Evolutionary conservation across 2,113 vertebrate genomes (phyloP).

Genomic region (Peucedramus taeniatus): DNA sequence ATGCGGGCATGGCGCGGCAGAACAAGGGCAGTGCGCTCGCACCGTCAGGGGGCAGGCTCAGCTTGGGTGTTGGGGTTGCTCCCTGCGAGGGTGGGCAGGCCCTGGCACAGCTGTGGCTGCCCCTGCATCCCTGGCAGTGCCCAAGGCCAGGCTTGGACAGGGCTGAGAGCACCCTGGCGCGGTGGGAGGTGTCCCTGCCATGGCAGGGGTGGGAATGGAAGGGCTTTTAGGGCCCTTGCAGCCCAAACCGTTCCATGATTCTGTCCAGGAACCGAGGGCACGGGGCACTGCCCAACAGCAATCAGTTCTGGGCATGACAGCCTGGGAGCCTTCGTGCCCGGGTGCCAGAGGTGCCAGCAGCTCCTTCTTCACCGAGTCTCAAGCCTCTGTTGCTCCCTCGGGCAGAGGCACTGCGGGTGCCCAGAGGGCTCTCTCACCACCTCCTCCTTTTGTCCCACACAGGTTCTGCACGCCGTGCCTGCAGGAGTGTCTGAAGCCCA

Average conservation of each 20-base stretch:
- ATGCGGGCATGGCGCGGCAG: rapidly evolving
- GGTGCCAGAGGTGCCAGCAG: not conserved
- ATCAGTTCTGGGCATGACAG: rapidly evolving
- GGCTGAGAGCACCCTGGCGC: not conserved
- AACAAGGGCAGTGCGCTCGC: not conserved
- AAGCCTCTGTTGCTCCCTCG: rapidly evolving
- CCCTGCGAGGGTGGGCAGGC: not conserved
- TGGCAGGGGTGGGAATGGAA: not conserved
- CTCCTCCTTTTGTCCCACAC: not conserved
- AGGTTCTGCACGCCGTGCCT: constrained; percentile 94
- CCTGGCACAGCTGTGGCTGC: not conserved
- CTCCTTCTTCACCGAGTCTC: rapidly evolving
- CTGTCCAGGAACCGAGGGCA: too few relatives aligned
- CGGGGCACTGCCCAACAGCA: too few relatives aligned
- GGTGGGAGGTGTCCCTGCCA: not conserved
- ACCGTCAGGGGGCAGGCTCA: not conserved
- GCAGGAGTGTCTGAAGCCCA: constrained; percentile 91
- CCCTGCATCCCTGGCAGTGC: not conserved
- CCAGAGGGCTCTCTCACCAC: not conserved
- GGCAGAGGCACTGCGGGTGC: not conserved
- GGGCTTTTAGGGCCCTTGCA: not conserved
- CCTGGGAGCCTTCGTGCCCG: rapidly evolving
- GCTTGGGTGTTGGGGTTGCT: rapidly evolving
- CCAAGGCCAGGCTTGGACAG: not conserved
- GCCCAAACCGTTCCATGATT: not conserved